Conservation (phyloP, 2,797 vertebrate genomes). For the Squalus acanthias region DNA sequence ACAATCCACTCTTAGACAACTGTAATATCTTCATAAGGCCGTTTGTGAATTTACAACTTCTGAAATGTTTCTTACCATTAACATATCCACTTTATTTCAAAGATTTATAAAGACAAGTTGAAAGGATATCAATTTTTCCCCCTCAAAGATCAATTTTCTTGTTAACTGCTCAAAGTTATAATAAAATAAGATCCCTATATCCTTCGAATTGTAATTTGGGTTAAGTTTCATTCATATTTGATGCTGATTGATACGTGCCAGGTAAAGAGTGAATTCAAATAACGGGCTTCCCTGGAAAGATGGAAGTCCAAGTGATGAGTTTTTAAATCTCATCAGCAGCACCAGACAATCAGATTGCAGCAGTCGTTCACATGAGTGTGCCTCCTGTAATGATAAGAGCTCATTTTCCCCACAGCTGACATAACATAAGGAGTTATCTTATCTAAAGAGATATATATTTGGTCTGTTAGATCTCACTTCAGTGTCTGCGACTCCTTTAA, state of each 20-base stretch:
- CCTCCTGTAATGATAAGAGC: background rate
- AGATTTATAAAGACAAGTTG: background rate
- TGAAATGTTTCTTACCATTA: background rate
- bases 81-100: background rate
- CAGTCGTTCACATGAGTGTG: background rate
- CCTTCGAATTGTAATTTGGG: background rate
- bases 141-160: background rate
- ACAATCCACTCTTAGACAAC: background rate
- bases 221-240: background rate
- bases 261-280: constrained; percentile 11
- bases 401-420: background rate
- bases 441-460: background rate
- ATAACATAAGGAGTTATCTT: background rate
- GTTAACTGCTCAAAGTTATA: background rate
- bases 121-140: background rate
- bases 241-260: background rate
- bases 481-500: background rate
- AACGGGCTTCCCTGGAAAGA: background rate
- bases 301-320: background rate
- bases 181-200: background rate
- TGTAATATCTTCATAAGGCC: background rate
- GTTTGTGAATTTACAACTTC: constrained; percentile 8
- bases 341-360: background rate
- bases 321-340: background rate
- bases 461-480: background rate